Conservation (phyloP, 2,797 vertebrate genomes). For the Florisuga fusca region DNA sequence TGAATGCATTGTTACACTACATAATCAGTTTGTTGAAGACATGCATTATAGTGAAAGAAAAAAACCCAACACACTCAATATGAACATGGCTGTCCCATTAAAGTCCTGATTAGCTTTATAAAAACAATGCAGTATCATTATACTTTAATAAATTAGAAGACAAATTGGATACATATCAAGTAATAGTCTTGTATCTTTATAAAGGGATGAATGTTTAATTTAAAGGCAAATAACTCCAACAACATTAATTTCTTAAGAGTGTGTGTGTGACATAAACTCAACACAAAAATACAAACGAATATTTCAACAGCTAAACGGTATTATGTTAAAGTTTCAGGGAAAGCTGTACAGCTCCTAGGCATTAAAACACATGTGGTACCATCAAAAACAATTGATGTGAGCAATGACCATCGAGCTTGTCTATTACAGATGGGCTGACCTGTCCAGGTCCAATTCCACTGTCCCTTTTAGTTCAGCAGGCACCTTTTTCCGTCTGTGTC, state of each 20-base stretch:
- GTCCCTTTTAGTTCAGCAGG: slow-evolving; percentile 68
- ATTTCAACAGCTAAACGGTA: slow-evolving; percentile 48
- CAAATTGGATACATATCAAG: slow-evolving; percentile 70
- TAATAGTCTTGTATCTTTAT: slow-evolving; percentile 37
- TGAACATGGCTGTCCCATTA: slow-evolving; percentile 73
- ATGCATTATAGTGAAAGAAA: slow-evolving; percentile 60
- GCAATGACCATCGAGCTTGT: slow-evolving; percentile 48
- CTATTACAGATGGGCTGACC: slow-evolving; percentile 54
- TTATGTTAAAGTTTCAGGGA: slow-evolving; percentile 57
- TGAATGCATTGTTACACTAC: slow-evolving; percentile 67
- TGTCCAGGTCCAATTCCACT: slow-evolving; percentile 41
- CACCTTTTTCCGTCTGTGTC: slow-evolving; percentile 66
- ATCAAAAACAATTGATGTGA: slow-evolving; percentile 54
- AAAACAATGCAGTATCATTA: slow-evolving; percentile 72
- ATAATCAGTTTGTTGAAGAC: slow-evolving; percentile 73
- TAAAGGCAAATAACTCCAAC: slow-evolving; percentile 65
- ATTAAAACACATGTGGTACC: neutral
- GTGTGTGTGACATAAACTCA: neutral
- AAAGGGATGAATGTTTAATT: slow-evolving; percentile 58
- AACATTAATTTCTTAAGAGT: slow-evolving; percentile 64
- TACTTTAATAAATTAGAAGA: slow-evolving; percentile 75
- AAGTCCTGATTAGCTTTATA: slow-evolving; percentile 80
- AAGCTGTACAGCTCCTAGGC: slow-evolving; percentile 13
- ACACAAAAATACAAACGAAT: slow-evolving; percentile 19
- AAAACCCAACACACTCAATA: slow-evolving; percentile 16